Base-by-base conservation (phyloP, 2,797 vertebrate species). In the Melanogrammus aeglefinus region DNA sequence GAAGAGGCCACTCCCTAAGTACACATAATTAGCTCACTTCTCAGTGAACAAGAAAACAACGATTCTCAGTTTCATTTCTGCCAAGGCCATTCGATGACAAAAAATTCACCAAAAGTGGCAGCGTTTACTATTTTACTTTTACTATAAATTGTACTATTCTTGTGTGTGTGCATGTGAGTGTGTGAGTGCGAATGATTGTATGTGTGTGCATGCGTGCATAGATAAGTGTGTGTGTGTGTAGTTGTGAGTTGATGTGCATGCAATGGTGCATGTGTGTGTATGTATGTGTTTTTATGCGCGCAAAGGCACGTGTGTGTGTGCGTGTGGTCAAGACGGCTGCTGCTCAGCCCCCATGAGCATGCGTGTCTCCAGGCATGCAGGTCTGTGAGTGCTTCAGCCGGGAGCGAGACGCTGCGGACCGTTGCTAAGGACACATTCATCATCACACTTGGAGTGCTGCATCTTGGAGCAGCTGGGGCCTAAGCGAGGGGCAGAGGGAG, bases 391-490 rank as follows among this genome's bases (percentile, higher is more conserved):
- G 76, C 33, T 36, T 78, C 63, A 44, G 35, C 78, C 47, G 24
- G 77, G 63, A 80, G 78, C 86, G 84, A 81, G 82, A 51, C 82
- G 75, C 78, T 77, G 74, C 77, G 77, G 88, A 21, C 10, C 44
- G 75, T 80, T 85, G 39, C 78, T 78, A 73, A 83, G 78, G 75
- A 79, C 74, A 77, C 73, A 87, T 89, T 87, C 86, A 90, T 92
- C 88, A 90, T 88, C 85, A 44, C 81, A 86, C 83, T 81, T 82
- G 82, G 76, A 89, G 80, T 8, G 21, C 75, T 78, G 86, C 85
- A 85, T 91, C 79, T 83, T 77, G 27, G 79, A 90, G 85, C 86
- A 86, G 82, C 87, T 88, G 88, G 77, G 81, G 85, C 81, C 88
- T 84, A 80, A 75, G 84, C 80, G 21, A 21, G 72, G 78, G 82